A percentile compares a stretch with the other conserved stretches of the same genome.
Evolutionary conservation across 2,797 vertebrate species (phyloP).

Genomic region (Oceanodroma leucorhoa): DNA sequence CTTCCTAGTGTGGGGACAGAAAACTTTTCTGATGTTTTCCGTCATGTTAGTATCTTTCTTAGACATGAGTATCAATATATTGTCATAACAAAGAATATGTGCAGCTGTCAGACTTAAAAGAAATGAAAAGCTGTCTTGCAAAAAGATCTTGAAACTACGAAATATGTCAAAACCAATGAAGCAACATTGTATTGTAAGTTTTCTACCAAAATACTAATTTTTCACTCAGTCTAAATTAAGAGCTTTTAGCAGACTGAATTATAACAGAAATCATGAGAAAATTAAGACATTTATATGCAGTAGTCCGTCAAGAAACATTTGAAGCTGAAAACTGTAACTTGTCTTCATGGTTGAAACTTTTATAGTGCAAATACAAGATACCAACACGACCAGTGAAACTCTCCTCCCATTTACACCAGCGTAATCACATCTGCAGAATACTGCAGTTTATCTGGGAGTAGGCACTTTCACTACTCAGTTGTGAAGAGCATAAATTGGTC

Average conservation of each 20-base stretch:
- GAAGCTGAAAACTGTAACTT: background rate
- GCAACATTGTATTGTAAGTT: background rate
- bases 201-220: background rate
- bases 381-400: background rate
- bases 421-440: background rate
- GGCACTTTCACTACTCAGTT: background rate
- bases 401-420: background rate
- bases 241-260: background rate
- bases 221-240: background rate
- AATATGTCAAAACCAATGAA: background rate
- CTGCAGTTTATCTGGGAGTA: background rate
- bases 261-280: background rate
- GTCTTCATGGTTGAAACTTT: background rate
- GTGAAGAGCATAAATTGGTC: background rate
- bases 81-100: background rate
- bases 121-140: background rate
- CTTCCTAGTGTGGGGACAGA: fast-evolving
- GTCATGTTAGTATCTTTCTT: background rate
- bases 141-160: background rate
- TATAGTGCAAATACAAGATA: background rate
- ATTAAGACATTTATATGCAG: background rate
- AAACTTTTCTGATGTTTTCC: background rate
- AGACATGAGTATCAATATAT: background rate
- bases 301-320: background rate
- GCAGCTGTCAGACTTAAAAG: background rate